Evolutionary conservation across 2,888 invertebrate genomes (phyloP).

Genomic region (Mythimna loreyi): DNA sequence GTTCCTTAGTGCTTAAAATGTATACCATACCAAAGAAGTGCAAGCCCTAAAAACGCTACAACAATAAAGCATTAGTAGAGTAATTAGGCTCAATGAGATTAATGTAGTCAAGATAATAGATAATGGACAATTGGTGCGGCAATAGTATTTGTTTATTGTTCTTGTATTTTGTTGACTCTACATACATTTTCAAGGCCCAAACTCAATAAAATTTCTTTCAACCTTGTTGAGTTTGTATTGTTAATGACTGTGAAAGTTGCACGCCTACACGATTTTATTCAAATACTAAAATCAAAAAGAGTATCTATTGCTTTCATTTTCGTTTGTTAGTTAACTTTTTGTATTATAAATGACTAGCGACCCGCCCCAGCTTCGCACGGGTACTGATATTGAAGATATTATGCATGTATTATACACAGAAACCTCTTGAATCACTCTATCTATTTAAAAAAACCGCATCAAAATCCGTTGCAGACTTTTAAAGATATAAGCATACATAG

Average conservation of each 20-base stretch:
- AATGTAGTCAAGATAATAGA: constrained; percentile 17
- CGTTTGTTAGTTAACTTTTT: not conserved
- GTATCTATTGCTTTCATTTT: not conserved
- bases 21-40: no score
- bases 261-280: not conserved
- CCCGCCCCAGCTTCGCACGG: no score
- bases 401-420: no score
- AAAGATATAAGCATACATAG: no score
- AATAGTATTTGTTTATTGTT: constrained; percentile 4
- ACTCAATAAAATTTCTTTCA: not conserved
- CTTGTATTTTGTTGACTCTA: not conserved
- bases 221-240: constrained; percentile 10
- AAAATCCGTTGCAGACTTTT: no score
- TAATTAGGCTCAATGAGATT: constrained; percentile 30
- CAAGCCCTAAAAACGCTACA: constrained; percentile 6
- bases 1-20: no score
- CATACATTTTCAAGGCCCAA: constrained; percentile 3
- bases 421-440: no score
- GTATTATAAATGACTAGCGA: not conserved
- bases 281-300: not conserved
- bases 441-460: no score
- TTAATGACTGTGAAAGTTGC: not conserved
- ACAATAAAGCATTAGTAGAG: not conserved
- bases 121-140: constrained; percentile 8
- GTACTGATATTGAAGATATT: no score